Conservation (phyloP, 2,888 invertebrate genomes). For the Nephrotoma appendiculata region DNA sequence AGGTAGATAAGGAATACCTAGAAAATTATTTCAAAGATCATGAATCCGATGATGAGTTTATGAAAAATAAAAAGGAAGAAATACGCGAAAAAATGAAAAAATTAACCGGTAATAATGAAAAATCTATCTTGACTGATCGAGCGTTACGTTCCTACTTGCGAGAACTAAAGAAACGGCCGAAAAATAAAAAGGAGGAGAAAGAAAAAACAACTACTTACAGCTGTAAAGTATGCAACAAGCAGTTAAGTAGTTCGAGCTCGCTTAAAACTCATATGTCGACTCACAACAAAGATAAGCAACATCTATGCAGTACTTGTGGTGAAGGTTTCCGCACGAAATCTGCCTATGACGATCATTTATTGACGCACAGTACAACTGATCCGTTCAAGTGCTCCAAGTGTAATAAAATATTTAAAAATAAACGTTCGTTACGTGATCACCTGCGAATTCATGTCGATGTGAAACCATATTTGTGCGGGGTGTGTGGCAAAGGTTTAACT, state of each 20-base stretch:
- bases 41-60: slow-evolving; percentile 1
- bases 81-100: neutral
- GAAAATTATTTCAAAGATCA: slow-evolving; percentile 2
- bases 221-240: neutral
- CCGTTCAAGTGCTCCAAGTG: neutral
- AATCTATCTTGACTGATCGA: neutral
- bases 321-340: neutral
- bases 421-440: neutral
- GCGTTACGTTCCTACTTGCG: neutral
- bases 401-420: neutral
- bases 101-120: neutral
- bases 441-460: neutral
- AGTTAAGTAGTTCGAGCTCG: neutral
- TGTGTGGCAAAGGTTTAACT: neutral
- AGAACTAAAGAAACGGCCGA: neutral
- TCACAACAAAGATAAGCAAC: neutral
- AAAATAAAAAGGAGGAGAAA: neutral
- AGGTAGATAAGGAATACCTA: neutral
- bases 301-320: neutral
- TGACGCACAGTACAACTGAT: neutral
- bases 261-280: neutral
- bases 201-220: neutral
- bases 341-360: neutral
- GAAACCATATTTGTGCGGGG: neutral
- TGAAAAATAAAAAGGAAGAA: neutral